phyloP scores from a whole-genome alignment of 2,797 vertebrate species.

The Cryptoblepharus egeriae region DNA sequence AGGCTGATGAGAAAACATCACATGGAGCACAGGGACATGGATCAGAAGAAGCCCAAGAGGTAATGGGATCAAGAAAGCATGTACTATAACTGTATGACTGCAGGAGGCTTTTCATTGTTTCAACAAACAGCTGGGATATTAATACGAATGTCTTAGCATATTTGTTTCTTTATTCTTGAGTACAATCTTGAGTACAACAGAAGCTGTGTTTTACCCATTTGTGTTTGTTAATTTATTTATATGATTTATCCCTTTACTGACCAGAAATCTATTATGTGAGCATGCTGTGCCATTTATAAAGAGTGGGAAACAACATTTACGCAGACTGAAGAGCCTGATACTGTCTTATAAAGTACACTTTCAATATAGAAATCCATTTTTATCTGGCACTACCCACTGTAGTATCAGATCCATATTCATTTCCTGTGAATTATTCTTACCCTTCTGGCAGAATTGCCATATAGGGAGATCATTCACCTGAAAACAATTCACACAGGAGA shows the following conservation, averaged over 20 bases:
- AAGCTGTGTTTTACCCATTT: neutral
- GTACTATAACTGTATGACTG: too few species aligned
- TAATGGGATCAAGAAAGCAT: neutral
- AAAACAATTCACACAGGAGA: neutral
- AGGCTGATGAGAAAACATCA: too few species aligned
- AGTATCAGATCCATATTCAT: neutral
- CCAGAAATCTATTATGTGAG: neutral
- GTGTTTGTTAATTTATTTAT: neutral
- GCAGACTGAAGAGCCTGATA: neutral
- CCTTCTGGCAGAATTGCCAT: neutral
- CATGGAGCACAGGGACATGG: too few species aligned
- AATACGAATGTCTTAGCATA: too few species aligned
- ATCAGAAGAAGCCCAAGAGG: neutral
- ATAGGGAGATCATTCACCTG: neutral
- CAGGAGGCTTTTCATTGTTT: too few species aligned
- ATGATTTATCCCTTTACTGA: neutral
- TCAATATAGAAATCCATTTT: neutral
- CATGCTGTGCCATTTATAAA: neutral
- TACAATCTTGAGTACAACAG: too few species aligned
- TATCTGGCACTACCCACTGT: neutral
- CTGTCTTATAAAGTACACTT: neutral
- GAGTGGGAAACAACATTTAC: neutral
- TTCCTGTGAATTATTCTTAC: neutral
- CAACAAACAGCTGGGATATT: too few species aligned
- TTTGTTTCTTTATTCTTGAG: too few species aligned